phyloP scores from a whole-genome alignment of 2,113 vertebrate species.

The Microcebus lehilahytsara region DNA sequence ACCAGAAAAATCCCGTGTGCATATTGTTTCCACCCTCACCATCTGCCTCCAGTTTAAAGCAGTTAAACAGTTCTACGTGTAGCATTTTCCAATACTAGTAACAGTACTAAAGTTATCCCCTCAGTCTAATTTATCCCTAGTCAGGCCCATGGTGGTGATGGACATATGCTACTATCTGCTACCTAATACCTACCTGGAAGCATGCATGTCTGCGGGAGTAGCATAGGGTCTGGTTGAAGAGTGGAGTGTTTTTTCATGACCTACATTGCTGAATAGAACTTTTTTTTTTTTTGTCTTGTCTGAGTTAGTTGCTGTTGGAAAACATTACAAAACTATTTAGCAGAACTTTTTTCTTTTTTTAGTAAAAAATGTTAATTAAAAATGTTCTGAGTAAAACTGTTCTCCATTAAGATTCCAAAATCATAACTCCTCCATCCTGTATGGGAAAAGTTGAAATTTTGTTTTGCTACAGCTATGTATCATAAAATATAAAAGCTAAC shows the following conservation, averaged over 20 bases:
- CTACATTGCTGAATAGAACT: constrained; percentile 6
- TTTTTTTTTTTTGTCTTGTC: not conserved
- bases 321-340: not conserved
- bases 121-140: not conserved
- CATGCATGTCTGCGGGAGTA: fast-evolving
- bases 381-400: not conserved
- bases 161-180: not conserved
- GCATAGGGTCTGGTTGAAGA: not conserved
- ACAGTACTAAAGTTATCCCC: not conserved
- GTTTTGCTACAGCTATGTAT: not conserved
- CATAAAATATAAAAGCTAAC: not conserved
- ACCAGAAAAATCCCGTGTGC: constrained; percentile 16
- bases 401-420: not conserved
- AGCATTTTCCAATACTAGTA: constrained; percentile 18
- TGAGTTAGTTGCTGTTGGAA: constrained; percentile 9
- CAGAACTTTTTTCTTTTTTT: constrained; percentile 16
- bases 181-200: not conserved
- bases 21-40: constrained; percentile 41
- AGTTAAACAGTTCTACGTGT: constrained; percentile 57
- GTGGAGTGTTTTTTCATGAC: not conserved
- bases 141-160: not conserved
- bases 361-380: not conserved
- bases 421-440: not conserved
- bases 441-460: not conserved
- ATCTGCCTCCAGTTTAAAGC: constrained; percentile 65